phyloP scores from a whole-genome alignment of 2,888 invertebrate species.

The Oxystoma pomonae region DNA sequence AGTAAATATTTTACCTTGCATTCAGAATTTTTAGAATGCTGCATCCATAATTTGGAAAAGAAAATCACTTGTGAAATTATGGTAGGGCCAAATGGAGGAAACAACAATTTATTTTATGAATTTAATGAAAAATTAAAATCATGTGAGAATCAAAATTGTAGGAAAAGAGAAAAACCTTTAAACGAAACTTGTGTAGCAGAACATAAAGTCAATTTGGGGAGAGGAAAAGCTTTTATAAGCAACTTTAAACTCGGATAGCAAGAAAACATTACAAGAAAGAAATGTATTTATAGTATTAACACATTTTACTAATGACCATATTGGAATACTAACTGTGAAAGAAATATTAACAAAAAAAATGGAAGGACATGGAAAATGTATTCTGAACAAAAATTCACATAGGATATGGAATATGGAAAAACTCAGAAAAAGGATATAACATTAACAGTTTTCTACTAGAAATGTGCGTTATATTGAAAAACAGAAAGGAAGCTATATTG shows the following conservation, averaged over 20 bases:
- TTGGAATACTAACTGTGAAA: no score
- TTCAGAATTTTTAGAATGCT: slow-evolving; percentile 70
- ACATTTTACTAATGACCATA: not conserved
- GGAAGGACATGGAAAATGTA: no score
- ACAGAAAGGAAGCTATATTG: no score
- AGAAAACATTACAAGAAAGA: slow-evolving; percentile 5
- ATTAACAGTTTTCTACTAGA: no score
- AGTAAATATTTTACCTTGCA: slow-evolving; percentile 64
- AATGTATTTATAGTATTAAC: slow-evolving; percentile 7
- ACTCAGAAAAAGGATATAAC: no score
- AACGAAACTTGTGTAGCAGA: slow-evolving; percentile 59
- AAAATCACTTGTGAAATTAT: slow-evolving; percentile 63
- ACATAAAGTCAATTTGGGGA: slow-evolving; percentile 35
- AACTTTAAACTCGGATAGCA: slow-evolving; percentile 32
- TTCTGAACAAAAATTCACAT: no score
- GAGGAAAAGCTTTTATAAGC: slow-evolving; percentile 35
- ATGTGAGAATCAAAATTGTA: slow-evolving; percentile 57
- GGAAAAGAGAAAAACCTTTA: slow-evolving; percentile 49
- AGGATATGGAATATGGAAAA: no score
- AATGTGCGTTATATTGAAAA: no score
- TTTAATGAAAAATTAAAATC: slow-evolving; percentile 60
- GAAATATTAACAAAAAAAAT: no score
- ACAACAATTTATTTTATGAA: slow-evolving; percentile 61
- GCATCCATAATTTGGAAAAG: slow-evolving; percentile 59
- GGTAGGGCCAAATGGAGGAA: slow-evolving; percentile 75